Conservation (phyloP, 2,113 vertebrate species). For the Lophochroa leadbeateri region DNA sequence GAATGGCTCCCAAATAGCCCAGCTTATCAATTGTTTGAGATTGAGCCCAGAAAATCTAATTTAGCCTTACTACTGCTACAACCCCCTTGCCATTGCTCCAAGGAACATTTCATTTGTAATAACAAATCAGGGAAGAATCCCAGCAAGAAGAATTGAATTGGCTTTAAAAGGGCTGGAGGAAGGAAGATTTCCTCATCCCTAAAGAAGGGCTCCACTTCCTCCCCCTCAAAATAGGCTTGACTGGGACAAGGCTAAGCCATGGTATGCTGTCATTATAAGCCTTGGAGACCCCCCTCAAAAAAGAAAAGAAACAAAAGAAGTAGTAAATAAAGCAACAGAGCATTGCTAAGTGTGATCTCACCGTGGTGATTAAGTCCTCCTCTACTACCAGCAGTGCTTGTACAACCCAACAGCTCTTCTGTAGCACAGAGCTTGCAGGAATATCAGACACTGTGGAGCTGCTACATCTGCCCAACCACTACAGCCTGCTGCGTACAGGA, state of each 20-base stretch:
- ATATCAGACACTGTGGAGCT: not conserved
- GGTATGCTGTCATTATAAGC: not conserved
- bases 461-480: not conserved
- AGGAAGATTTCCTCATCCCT: not conserved
- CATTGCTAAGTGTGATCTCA: not conserved
- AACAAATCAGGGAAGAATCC: not conserved
- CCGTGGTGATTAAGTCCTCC: not conserved
- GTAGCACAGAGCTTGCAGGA: not conserved
- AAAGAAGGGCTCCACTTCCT: not conserved
- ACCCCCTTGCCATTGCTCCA: not conserved
- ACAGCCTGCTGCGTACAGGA: not conserved
- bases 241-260: not conserved
- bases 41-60: constrained; percentile 8
- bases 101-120: not conserved
- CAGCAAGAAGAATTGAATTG: not conserved
- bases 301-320: not conserved
- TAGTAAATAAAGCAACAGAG: not conserved
- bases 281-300: not conserved
- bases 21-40: not conserved
- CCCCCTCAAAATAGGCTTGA: not conserved
- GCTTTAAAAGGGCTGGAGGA: not conserved
- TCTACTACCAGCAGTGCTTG: not conserved
- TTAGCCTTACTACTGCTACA: not conserved
- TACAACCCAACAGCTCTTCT: not conserved
- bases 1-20: not conserved